Conservation (phyloP, 2,113 vertebrate genomes). For the Tragelaphus strepsiceros region DNA sequence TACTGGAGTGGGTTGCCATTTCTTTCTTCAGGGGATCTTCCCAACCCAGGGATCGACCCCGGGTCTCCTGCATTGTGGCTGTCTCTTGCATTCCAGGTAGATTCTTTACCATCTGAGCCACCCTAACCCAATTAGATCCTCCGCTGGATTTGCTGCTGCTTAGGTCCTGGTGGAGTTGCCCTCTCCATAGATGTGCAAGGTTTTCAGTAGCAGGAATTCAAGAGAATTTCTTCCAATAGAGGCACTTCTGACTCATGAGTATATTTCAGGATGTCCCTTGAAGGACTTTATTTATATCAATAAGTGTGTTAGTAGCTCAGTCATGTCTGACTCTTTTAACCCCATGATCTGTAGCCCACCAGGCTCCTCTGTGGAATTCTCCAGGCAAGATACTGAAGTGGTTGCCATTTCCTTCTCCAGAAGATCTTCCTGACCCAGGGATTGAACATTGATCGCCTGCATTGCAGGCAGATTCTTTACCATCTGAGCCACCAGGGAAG, state of each 20-base stretch:
- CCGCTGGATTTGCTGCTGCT: no score
- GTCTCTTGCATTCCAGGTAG: not conserved
- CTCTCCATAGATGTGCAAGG: fast-evolving
- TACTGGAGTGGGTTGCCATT: not conserved
- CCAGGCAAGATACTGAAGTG: not conserved
- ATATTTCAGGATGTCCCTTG: fast-evolving
- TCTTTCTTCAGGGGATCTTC: not conserved
- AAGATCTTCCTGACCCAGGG: not conserved
- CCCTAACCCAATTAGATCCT: fast-evolving
- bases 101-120: not conserved
- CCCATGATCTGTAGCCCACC: not conserved
- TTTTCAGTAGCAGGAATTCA: fast-evolving
- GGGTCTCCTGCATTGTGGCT: fast-evolving
- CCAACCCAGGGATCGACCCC: not conserved
- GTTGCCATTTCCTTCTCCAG: not conserved
- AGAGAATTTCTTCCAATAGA: fast-evolving
- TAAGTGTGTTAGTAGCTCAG: not conserved
- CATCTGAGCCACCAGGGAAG: not conserved
- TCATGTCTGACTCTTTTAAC: not conserved
- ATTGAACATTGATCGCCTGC: not conserved
- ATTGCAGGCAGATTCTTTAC: not conserved
- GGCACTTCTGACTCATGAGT: not conserved
- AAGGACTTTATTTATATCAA: not conserved
- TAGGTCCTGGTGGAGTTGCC: fast-evolving
- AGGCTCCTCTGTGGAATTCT: not conserved